Evolutionary conservation across 2,113 vertebrate genomes (phyloP), one percentile per base, ranked within the genome.

Genomic region (Pedionomus torquatus): DNA sequence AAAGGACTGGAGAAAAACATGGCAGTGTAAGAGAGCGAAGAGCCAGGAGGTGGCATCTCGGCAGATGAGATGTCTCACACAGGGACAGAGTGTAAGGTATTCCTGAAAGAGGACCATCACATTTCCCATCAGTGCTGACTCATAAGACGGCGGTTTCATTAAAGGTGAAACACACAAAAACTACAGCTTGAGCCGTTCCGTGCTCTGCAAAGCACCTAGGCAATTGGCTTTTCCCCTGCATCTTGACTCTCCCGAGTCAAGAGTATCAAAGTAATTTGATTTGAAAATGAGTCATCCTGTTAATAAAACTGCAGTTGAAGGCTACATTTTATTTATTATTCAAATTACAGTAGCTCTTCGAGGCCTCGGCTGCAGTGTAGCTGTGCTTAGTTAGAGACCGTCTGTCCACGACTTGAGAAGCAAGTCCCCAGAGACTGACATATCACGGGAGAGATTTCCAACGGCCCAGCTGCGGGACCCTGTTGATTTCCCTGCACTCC

Each of bases 71-170:
- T n/a, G n/a, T n/a, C n/a, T n/a, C n/a, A n/a, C n/a, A n/a, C 69
- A 72, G 44, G 82, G 77, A 65, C 0, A 0, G 64, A 80, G 63
- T 2, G 3, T 25, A 26, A 91, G 48, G 66, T 69, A 60, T 19
- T 90, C 78, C 70, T 82, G 66, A 94, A 89, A 95, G 81, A 85
- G 8, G 10, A 61, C 81, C 52, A 35, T 84, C 20, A 1, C 49
- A 25, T 72, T 89, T 95, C 70, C 66, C 87, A 48, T 87, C 93
- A 85, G 66, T 69, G 74, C 89, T 95, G 83, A 90, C 77, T 96
- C 89, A 72, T 39, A 80, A 91, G 92, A 95, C 44, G 87, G 77
- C 72, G 89, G 81, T 44, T 70, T 93, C 63, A 41, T 89, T 95
- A 94, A 89, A 87, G 81, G 58, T 76, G 77, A 91, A 70, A 82